phyloP scores from a whole-genome alignment of 1,140 invertebrate genomes.

The Euura lappo region DNA sequence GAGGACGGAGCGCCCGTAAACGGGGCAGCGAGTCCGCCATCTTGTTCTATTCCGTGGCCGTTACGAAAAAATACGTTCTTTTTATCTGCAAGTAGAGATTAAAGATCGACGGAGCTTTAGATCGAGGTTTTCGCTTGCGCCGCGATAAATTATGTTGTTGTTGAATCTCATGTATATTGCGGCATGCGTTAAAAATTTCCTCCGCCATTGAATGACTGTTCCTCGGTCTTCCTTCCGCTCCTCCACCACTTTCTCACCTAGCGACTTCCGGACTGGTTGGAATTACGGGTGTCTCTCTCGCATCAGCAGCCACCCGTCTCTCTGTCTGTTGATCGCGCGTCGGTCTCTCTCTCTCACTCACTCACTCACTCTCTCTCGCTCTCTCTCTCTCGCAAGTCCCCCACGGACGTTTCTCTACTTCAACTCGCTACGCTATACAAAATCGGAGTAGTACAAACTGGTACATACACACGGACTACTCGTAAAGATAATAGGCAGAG shows the following conservation, averaged over 20 bases:
- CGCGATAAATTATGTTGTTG: too few species aligned
- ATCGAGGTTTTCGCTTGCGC: too few species aligned
- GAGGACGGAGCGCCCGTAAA: constrained; percentile 43
- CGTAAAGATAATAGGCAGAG: too few species aligned
- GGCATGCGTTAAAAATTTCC: neutral
- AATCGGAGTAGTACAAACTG: too few species aligned
- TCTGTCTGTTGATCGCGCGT: neutral
- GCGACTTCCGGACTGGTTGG: neutral
- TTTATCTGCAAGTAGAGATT: too few species aligned
- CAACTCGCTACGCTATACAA: too few species aligned
- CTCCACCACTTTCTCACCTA: neutral
- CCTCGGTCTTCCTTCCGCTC: neutral
- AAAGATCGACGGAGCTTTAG: too few species aligned
- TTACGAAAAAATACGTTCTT: too few species aligned
- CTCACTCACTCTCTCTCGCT: neutral
- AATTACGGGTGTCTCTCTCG: constrained; percentile 2
- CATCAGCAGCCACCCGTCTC: neutral
- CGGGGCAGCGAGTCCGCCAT: constrained; percentile 40
- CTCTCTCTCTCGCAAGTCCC: neutral
- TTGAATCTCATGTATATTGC: too few species aligned
- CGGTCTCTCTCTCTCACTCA: neutral
- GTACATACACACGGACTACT: too few species aligned
- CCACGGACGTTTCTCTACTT: too few species aligned
- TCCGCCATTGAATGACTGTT: constrained; percentile 4
- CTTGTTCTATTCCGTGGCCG: neutral